Percentiles rank a stretch among this genome's conserved stretches.
These are phyloP conservation scores for Cephalotes varians DNA, from an alignment of 2,888 invertebrate genomes.

Conservation along the genomic window DNA sequence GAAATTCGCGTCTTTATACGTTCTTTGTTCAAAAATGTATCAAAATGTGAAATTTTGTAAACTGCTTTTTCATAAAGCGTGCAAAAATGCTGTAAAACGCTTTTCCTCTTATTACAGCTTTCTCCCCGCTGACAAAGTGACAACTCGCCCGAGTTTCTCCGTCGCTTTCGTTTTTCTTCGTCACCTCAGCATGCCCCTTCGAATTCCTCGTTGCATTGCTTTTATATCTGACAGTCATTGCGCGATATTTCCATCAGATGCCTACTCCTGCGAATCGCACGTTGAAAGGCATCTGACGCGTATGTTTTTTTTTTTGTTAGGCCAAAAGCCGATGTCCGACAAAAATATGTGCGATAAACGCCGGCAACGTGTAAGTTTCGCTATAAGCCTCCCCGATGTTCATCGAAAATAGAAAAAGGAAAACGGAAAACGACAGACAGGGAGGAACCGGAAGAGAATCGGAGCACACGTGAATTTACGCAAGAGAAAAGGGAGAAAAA, in stretches of 20 bases:
- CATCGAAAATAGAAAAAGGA: constrained; percentile 19
- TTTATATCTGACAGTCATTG: constrained; percentile 24
- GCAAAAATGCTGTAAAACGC: not conserved
- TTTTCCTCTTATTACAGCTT: not conserved
- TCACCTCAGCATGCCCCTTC: not conserved
- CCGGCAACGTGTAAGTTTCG: not conserved
- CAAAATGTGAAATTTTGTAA: not conserved
- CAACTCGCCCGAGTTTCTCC: constrained; percentile 2
- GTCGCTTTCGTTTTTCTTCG: constrained; percentile 28
- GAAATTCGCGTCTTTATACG: not conserved
- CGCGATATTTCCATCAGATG: constrained; percentile 32
- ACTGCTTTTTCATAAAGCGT: not conserved
- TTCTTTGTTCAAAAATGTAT: not conserved
- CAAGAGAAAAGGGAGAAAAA: not conserved
- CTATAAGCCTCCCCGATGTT: not conserved
- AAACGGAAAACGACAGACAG: constrained; percentile 2
- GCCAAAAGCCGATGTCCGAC: constrained; percentile 28
- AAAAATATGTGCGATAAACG: constrained; percentile 46
- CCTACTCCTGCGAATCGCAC: constrained; percentile 8
- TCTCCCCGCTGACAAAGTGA: not conserved
- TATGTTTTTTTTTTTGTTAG: constrained; percentile 23
- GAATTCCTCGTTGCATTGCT: constrained; percentile 25
- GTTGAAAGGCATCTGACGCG: constrained; percentile 15
- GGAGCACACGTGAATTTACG: not conserved
- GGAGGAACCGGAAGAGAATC: not conserved